Evolutionary conservation across 2,888 invertebrate species (phyloP).

Genomic region (Diachrysia chrysitis): DNA sequence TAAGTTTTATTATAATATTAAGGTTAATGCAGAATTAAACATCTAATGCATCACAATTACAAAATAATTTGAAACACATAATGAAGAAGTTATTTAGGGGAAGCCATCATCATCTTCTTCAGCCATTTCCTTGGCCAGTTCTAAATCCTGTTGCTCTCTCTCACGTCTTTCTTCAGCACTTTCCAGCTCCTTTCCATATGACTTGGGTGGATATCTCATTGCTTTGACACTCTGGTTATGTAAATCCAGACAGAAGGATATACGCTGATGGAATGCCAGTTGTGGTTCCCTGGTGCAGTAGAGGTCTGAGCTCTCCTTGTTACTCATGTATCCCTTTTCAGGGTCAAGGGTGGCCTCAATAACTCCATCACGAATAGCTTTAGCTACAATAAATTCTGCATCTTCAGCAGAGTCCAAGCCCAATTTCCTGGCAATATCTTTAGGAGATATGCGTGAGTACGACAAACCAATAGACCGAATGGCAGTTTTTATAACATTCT

Average conservation of each 20-base stretch:
- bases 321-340: conserved; percentile 98
- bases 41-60: conserved; percentile 60
- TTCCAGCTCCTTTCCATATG: conserved; percentile 99
- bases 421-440: conserved; percentile 98
- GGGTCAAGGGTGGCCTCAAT: conserved; percentile 99
- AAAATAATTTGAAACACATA: conserved; percentile 45
- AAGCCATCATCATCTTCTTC: conserved; percentile 99
- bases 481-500: conserved; percentile 99
- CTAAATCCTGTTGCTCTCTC: conserved; percentile 99
- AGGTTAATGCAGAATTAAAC: conserved; percentile 60
- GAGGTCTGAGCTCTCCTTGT: conserved; percentile 98
- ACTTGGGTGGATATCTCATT: conserved; percentile 99
- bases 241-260: conserved; percentile 98
- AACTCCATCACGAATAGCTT: conserved; percentile 99
- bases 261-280: conserved; percentile 98
- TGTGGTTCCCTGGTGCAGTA: conserved; percentile 99
- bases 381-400: conserved; percentile 99
- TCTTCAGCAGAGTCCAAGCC: conserved; percentile 98
- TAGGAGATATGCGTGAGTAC: conserved; percentile 98
- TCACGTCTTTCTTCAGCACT: conserved; percentile 98
- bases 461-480: conserved; percentile 98
- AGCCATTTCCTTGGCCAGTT: conserved; percentile 99
- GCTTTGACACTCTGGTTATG: conserved; percentile 99
- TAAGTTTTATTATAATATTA: conserved; percentile 47
- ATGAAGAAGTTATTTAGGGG: conserved; percentile 73